Percentiles rank a stretch among this genome's conserved stretches.
These are phyloP conservation scores for Meandrina meandrites DNA, from an alignment of 92 coral and sea anemone genomes.

Conservation along the genomic window DNA sequence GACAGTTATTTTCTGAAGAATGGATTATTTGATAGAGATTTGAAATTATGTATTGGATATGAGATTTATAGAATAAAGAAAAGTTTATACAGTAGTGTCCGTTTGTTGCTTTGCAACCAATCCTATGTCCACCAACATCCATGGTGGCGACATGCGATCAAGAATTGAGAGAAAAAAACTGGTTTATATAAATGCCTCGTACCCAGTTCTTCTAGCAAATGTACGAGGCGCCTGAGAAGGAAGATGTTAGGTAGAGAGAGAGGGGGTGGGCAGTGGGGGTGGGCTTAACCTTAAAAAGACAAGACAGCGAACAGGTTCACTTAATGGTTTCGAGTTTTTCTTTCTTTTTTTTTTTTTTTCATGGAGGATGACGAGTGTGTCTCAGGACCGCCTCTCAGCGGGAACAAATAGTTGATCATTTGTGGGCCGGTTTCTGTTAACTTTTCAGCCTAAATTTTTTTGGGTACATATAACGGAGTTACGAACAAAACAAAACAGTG, in stretches of 20 bases:
- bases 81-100: not conserved
- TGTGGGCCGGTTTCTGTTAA: no score
- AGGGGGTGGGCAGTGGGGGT: no score
- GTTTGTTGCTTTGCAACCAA: not conserved
- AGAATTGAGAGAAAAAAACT: not conserved
- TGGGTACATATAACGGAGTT: not conserved
- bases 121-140: not conserved
- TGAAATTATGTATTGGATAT: slow-evolving; percentile 12
- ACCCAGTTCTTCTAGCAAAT: not conserved
- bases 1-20: slow-evolving; percentile 13
- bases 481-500: not conserved
- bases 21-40: slow-evolving; percentile 21
- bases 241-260: not conserved
- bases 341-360: no score
- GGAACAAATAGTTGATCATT: no score
- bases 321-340: no score
- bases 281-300: no score
- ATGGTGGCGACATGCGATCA: no score
- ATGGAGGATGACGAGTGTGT: not conserved
- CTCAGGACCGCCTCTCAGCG: not conserved
- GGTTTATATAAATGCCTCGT: not conserved
- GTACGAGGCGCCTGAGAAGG: not conserved
- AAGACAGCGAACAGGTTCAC: no score
- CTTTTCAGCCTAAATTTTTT: no score
- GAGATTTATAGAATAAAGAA: slow-evolving; percentile 30